Evolutionary conservation across 2,113 vertebrate genomes (phyloP), one percentile per base, ranked within the genome.

Genomic region (Drymodes brunneopygia): DNA sequence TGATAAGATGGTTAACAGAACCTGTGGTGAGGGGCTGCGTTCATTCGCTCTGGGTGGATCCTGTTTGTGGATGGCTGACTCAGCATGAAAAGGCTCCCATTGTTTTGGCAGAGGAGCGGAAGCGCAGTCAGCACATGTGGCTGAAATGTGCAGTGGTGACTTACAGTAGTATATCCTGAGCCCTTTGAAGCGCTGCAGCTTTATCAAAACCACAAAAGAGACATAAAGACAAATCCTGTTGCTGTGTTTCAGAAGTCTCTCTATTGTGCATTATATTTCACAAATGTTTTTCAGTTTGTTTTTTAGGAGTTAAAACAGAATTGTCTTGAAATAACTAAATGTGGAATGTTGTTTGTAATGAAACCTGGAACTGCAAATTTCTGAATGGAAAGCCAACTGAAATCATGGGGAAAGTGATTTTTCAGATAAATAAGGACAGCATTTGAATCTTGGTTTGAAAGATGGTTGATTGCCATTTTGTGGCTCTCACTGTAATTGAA

Each of bases 121-220:
- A 97, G 85, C 33, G 0, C 72, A 74, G 85, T 96, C 93, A 92
- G 96, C 92, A 95, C 96, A 94, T 94, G 82, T 97, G 96, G 94
- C 53, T 6, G 2, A 86, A 96, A 94, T 88, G 44, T 95, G 96
- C 85, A 40, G 51, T 6, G 11, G n/a, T 57, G 36, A 90, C 79
- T 90, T 93, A 71, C 33, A 84, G 75, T n/a, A 81, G 74, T 45
- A 9, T 12, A 78, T 80, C 79, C 92, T 74, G 60, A 72, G 64
- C 64, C 54, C 75, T 97, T 95, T 94, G 87, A 97, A 96, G 92
- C 1, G 0, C 40, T 58, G 45, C 48, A 50, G 79, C 72, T 92
- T 75, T 79, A 74, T 91, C 77, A 80, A 89, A 95, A 89, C 83
- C 51, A 50, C 75, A 54, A 6, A 69, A 92, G 28, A 78, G n/a